Base-by-base conservation (phyloP, 1,140 invertebrate species). In the Trissolcus basalis region DNA sequence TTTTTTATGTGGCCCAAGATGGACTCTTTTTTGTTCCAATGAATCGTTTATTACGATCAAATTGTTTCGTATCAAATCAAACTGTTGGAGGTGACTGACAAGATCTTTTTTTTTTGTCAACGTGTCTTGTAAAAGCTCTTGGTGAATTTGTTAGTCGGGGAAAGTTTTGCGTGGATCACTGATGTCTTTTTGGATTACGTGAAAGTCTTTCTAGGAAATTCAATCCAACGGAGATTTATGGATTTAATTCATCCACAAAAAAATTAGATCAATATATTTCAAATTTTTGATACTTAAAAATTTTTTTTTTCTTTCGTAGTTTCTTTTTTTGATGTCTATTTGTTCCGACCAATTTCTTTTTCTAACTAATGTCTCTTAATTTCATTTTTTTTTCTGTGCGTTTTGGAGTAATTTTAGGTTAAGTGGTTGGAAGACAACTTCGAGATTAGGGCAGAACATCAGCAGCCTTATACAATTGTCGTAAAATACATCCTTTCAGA, bases 131-230 rank as follows among this genome's bases (percentile, higher is more conserved):
- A 33, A 60, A 27, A 27, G 19, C 19, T 27, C 6, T 27, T 27
- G 6, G 19, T 27, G 19, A 27, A 27, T 27, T 27, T 27, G 12
- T 44, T 13, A 12, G 6, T 13, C 1, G 6, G 43, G 11, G 12
- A 12, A 44, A 44, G 12, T 44, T 13, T 44, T 82, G 79, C 82
- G 82, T 80, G 81, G 81, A 80, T 84, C 82, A 82, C 84, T 82
- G 81, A 78, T 70, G 79, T 82, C 84, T 83, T 81, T 80, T 81
- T 68, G 80, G 68, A 58, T 81, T 83, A 81, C 74, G 80, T 75
- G 73, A 79, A 10, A 79, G 72, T 45, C 79, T 74, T 83, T 82
- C 79, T 75, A 76, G 56, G 53, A 27, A 27, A 27, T 27, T 27
- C 2, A 27, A 3, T 12, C 47, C 41, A 55, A 49, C 54, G 45